These are phyloP conservation scores for Ochlodes sylvanus DNA, from an alignment of 2,888 invertebrate species.

Conservation along the genomic window DNA sequence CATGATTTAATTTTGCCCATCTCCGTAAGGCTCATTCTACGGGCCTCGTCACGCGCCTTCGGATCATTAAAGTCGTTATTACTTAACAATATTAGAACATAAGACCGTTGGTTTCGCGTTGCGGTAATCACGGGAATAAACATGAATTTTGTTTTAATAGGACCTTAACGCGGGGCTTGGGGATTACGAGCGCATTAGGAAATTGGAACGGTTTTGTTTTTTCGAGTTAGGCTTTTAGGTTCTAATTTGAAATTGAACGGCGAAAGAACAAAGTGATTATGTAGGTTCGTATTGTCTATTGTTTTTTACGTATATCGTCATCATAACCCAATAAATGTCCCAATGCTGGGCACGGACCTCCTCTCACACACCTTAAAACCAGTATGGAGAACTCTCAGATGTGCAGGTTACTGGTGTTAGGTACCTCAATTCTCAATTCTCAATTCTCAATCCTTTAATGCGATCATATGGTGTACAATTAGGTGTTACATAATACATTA, in stretches of 20 bases:
- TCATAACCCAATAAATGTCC: too few relatives aligned
- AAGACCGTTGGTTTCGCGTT: slow-evolving; percentile 13
- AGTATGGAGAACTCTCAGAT: too few relatives aligned
- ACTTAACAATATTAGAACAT: slow-evolving; percentile 32
- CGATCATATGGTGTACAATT: too few relatives aligned
- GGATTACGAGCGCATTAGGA: too few relatives aligned
- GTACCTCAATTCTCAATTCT: too few relatives aligned
- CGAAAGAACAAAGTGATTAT: background rate
- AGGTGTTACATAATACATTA: too few relatives aligned
- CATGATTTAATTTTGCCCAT: too few relatives aligned
- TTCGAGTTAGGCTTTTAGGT: background rate
- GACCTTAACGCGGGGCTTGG: background rate
- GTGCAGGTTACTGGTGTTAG: too few relatives aligned
- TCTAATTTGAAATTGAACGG: background rate
- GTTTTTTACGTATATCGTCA: too few relatives aligned
- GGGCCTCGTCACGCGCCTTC: slow-evolving; percentile 22
- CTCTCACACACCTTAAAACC: too few relatives aligned
- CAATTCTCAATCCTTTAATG: too few relatives aligned
- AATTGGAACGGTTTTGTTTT: background rate
- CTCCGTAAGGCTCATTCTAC: slow-evolving; percentile 24
- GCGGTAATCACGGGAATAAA: slow-evolving; percentile 8
- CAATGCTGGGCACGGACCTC: too few relatives aligned
- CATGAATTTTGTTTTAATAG: slow-evolving; percentile 9
- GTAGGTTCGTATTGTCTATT: background rate
- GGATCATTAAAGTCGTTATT: slow-evolving; percentile 31